Evolutionary conservation across 2,113 vertebrate genomes (phyloP), one percentile per base, ranked within the genome.

Genomic region (Catagonus wagneri): DNA sequence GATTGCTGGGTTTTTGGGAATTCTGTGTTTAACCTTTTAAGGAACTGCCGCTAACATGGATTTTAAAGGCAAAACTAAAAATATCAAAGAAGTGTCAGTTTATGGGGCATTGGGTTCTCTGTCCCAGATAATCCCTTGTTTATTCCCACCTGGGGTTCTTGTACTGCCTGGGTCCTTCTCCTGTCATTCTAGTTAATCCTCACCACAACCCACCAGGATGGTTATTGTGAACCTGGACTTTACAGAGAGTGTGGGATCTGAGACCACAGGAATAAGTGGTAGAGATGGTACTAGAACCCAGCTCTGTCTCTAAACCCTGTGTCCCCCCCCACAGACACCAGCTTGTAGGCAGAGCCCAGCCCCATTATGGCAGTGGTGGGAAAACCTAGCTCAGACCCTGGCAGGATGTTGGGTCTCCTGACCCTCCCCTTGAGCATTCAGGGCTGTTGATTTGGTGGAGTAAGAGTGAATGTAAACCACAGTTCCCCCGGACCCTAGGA

Each of bases 61-160:
- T 79, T 36, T 81, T 72, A 71, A 93, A 83, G 7, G 68, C 20
- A 52, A 83, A 90, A 68, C 56, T 50, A 32, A 58, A 89, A 89
- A 23, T 36, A 10, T 14, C 11, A 25, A 39, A 81, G 61, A 80
- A 29, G 39, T 20, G n/a, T 15, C 68, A 63, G 68, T 11, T 44
- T 50, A 0, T 32, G 71, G 74, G 65, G 39, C 44, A 25, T 61
- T 34, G 54, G 22, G 27, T 13, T 74, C 60, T 74, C 20, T 75
- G 60, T 12, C 54, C 56, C 56, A 4, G 2, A 15, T 29, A 29
- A 12, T n/a, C 29, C 68, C 17, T 25, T 60, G 22, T 19, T 44
- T 52, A 44, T 16, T 61, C 39, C 44, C 3, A 3, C 16, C n/a
- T 2, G 32, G 34, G 80, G n/a, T 39, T 11, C 6, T 25, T 78